These are phyloP conservation scores for Cepaea nemoralis DNA, from an alignment of 1,140 invertebrate species.

Conservation along the genomic window DNA sequence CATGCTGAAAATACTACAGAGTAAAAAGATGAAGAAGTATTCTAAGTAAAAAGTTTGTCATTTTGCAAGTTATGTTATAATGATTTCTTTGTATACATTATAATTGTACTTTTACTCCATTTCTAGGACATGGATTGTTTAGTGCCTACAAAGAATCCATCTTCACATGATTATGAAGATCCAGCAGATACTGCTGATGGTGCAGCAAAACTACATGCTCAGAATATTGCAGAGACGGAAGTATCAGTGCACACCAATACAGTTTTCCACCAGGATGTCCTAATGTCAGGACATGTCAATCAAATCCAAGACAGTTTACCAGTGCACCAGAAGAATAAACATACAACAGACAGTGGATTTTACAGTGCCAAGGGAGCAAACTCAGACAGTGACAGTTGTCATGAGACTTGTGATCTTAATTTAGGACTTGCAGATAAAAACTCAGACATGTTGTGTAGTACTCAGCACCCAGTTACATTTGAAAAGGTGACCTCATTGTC, in stretches of 20 bases:
- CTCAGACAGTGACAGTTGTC: constrained; percentile 47
- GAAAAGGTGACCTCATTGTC: not conserved
- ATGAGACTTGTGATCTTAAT: not conserved
- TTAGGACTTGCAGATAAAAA: constrained; percentile 13
- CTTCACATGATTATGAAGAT: constrained; percentile 33
- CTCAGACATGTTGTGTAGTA: not conserved
- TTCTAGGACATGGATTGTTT: not conserved
- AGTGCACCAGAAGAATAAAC: constrained; percentile 35
- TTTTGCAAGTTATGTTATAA: not conserved
- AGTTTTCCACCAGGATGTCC: not conserved
- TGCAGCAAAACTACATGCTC: not conserved
- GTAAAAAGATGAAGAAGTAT: too few species aligned
- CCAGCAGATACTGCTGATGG: not conserved
- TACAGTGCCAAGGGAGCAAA: constrained; percentile 49
- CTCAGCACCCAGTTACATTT: not conserved
- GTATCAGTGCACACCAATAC: not conserved
- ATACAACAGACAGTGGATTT: constrained; percentile 50
- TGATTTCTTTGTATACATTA: not conserved
- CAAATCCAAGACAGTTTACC: not conserved
- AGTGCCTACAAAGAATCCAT: not conserved
- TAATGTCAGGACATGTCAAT: not conserved
- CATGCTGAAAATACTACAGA: too few species aligned
- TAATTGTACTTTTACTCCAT: not conserved
- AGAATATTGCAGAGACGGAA: not conserved
- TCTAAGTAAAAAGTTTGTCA: too few species aligned